These are phyloP conservation scores for Myotis pilosus DNA, from an alignment of 2,797 vertebrate genomes.

Conservation along the genomic window DNA sequence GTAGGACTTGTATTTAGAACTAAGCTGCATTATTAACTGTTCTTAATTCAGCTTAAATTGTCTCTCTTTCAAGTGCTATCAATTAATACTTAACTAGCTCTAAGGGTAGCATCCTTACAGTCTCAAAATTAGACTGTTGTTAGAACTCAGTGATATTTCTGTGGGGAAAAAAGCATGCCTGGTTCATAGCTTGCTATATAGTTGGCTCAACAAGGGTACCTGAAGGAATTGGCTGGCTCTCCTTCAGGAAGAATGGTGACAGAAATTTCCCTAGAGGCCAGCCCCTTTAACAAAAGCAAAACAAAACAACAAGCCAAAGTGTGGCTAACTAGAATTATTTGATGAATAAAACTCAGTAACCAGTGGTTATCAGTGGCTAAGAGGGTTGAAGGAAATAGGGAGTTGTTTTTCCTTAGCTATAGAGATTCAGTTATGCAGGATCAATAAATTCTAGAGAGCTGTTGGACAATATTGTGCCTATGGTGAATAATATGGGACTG, in stretches of 20 bases:
- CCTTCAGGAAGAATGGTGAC: not conserved
- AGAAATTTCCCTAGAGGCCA: not conserved
- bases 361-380: not conserved
- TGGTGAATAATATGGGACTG: not conserved
- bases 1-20: constrained; percentile 15
- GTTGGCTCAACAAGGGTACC: not conserved
- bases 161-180: not conserved
- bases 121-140: constrained; percentile 1
- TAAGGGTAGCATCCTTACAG: not conserved
- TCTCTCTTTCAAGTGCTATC: constrained; percentile 39
- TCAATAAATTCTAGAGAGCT: not conserved
- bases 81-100: constrained; percentile 47
- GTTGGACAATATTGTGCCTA: not conserved
- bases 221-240: not conserved
- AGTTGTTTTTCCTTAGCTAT: not conserved
- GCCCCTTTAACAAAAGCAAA: not conserved
- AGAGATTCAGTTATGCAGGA: not conserved
- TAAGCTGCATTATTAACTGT: constrained; percentile 17
- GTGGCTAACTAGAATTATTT: not conserved
- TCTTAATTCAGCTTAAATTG: constrained; percentile 44
- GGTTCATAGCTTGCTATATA: not conserved
- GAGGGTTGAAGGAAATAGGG: not conserved
- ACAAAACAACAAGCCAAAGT: not conserved
- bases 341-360: not conserved
- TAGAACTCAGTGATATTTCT: constrained; percentile 10